Conservation (phyloP, 2,113 vertebrate genomes). For the Euleptes europaea region DNA sequence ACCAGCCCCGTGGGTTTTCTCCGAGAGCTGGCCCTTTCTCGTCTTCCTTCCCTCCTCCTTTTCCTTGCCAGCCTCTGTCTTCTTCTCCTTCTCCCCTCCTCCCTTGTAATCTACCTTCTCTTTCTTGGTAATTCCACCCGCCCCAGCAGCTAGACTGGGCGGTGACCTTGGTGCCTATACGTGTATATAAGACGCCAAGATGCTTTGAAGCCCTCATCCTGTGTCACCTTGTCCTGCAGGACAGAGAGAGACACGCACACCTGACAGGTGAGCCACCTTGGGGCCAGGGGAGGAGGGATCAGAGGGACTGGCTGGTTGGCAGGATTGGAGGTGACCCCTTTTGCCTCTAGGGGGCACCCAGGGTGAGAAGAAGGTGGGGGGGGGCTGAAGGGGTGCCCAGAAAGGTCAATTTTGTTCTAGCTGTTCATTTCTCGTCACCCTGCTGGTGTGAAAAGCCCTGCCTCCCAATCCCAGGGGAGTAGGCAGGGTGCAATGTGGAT, state of each 20-base stretch:
- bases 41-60: not conserved
- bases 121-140: constrained; percentile 27
- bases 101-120: constrained; percentile 11
- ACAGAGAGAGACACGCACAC: not conserved
- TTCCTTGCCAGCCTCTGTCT: no score
- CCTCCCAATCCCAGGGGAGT: no score
- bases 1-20: not conserved
- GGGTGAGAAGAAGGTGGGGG: not conserved
- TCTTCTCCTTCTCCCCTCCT: not conserved
- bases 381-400: not conserved
- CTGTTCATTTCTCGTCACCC: not conserved
- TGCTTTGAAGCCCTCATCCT: not conserved
- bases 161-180: constrained; percentile 5
- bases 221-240: not conserved
- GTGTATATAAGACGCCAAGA: not conserved
- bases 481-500: not conserved
- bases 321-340: not conserved
- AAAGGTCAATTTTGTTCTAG: no score
- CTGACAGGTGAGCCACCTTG: not conserved
- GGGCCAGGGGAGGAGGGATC: not conserved
- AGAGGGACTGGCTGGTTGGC: not conserved
- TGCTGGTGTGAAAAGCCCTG: not conserved
- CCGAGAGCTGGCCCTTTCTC: not conserved
- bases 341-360: not conserved
- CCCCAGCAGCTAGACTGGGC: constrained; percentile 5